Percentiles rank a stretch among this genome's conserved stretches.
Conservation (phyloP, 2,797 vertebrate genomes). For the Danio jaintianensis region DNA sequence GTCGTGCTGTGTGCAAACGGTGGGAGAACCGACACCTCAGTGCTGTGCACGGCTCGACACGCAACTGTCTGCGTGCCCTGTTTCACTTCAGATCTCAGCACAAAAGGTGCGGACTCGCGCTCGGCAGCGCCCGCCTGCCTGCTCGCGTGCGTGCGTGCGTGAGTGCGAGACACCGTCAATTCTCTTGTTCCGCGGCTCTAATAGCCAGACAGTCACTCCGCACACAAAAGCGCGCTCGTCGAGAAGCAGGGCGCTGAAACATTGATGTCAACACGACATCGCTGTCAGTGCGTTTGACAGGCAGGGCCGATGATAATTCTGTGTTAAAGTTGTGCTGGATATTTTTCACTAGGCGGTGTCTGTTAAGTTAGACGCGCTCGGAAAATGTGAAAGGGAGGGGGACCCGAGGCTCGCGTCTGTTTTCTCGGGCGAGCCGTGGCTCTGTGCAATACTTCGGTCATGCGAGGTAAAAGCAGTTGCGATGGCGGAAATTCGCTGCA, state of each 20-base stretch:
- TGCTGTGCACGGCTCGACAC: slow-evolving; percentile 39
- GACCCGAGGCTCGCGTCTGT: slow-evolving; percentile 16
- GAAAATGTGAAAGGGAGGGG: slow-evolving; percentile 44
- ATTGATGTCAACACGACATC: not conserved
- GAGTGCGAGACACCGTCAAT: slow-evolving; percentile 46
- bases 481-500: slow-evolving; percentile 58
- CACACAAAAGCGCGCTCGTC: slow-evolving; percentile 20
- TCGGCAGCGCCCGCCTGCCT: slow-evolving; percentile 9
- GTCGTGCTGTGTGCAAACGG: slow-evolving; percentile 33
- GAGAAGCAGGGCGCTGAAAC: not conserved
- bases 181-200: slow-evolving; percentile 44
- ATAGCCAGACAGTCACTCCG: slow-evolving; percentile 35
- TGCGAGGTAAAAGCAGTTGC: slow-evolving; percentile 44
- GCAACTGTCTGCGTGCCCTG: slow-evolving; percentile 48
- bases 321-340: slow-evolving; percentile 59
- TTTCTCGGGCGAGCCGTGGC: slow-evolving; percentile 36
- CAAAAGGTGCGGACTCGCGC: slow-evolving; percentile 71
- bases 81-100: slow-evolving; percentile 60
- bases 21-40: slow-evolving; percentile 39
- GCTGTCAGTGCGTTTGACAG: not conserved
- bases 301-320: slow-evolving; percentile 1
- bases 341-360: slow-evolving; percentile 67
- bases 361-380: slow-evolving; percentile 66
- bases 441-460: slow-evolving; percentile 58
- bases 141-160: slow-evolving; percentile 14